Evolutionary conservation across 2,797 vertebrate species (phyloP).

Genomic region (Smutsia temminckii): DNA sequence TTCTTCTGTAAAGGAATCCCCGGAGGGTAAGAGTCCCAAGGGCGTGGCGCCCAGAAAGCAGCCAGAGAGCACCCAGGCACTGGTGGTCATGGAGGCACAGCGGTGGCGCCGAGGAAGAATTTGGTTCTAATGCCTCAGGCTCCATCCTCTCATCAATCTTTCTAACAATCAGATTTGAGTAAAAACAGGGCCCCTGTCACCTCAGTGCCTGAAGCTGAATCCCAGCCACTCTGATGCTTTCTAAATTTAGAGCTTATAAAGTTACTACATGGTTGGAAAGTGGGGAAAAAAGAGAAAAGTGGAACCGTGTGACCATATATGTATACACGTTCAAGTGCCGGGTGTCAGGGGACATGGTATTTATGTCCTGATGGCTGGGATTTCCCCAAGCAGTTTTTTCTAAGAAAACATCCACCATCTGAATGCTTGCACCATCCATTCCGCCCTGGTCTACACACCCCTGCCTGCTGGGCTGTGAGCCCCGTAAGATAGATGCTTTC

Average conservation of each 20-base stretch:
- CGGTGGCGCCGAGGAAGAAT: fast-evolving
- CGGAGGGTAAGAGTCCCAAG: not conserved
- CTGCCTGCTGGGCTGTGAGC: not conserved
- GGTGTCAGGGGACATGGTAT: not conserved
- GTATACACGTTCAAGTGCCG: fast-evolving
- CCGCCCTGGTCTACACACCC: not conserved
- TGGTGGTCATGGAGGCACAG: fast-evolving
- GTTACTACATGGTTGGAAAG: not conserved
- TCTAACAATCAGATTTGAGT: not conserved
- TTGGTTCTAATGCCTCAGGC: fast-evolving
- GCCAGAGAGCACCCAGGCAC: fast-evolving
- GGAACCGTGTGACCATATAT: not conserved
- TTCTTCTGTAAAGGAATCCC: not conserved
- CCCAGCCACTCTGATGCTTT: too few species aligned
- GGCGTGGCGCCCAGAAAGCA: too few species aligned
- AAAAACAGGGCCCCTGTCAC: not conserved
- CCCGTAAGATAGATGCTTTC: not conserved
- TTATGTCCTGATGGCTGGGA: too few species aligned
- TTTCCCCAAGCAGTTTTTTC: not conserved
- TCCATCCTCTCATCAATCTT: not conserved
- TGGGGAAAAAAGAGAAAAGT: not conserved
- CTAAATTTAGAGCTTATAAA: not conserved
- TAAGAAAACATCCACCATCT: not conserved
- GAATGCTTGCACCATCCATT: fast-evolving
- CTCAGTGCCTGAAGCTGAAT: not conserved